A percentile compares a stretch with the other conserved stretches of the same genome.
Conservation (phyloP, 2,888 invertebrate genomes). For the Caenorhabditis doughertyi region DNA sequence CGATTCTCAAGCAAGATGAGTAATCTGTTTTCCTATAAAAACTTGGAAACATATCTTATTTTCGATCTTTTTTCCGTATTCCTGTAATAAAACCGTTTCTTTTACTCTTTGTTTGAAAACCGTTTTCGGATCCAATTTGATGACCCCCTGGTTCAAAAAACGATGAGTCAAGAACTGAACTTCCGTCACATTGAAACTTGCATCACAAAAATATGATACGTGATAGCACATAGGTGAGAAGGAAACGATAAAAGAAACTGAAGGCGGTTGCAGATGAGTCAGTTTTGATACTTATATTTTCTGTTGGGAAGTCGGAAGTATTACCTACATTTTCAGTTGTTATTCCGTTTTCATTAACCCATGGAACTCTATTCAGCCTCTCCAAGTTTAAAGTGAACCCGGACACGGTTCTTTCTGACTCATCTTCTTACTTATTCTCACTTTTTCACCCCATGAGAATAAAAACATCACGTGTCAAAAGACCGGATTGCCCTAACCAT, state of each 20-base stretch:
- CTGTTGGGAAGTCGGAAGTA: not conserved
- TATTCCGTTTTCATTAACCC: not conserved
- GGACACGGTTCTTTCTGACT: no score
- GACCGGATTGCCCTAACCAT: slow-evolving; percentile 33
- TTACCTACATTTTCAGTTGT: not conserved
- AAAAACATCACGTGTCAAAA: slow-evolving; percentile 53
- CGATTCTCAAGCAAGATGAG: no score
- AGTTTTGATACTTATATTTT: not conserved
- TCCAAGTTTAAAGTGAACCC: no score
- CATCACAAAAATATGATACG: not conserved
- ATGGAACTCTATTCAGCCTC: no score
- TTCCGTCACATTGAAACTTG: not conserved
- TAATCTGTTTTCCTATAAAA: no score
- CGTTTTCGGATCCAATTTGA: no score
- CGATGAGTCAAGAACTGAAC: no score
- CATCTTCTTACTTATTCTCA: slow-evolving; percentile 14
- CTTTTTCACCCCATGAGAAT: not conserved
- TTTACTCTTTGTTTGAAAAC: no score
- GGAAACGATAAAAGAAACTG: slow-evolving; percentile 17
- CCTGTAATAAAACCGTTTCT: no score
- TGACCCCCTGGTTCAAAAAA: no score
- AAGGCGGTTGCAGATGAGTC: slow-evolving; percentile 7
- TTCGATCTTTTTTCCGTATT: no score
- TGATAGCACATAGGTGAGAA: slow-evolving; percentile 3
- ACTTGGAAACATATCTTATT: no score